These are phyloP conservation scores for Calephelis nemesis DNA, from an alignment of 1,140 invertebrate genomes.

Conservation along the genomic window DNA sequence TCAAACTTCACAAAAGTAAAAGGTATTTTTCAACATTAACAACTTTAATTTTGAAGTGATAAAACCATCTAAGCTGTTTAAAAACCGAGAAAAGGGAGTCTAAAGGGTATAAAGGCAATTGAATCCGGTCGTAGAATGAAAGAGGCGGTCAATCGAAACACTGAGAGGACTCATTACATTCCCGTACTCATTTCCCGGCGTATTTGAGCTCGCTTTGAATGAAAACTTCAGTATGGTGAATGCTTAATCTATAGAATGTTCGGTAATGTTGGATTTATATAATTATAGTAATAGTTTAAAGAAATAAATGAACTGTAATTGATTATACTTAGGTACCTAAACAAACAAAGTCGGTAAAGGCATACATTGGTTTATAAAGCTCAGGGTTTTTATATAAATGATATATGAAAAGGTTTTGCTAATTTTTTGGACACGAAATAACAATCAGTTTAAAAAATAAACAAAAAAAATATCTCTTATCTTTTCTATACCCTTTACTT, in stretches of 20 bases:
- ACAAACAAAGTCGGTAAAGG: no score
- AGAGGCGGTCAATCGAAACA: constrained; percentile 69
- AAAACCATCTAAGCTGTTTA: constrained; percentile 48
- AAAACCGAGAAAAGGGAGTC: constrained; percentile 52
- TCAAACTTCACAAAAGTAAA: constrained; percentile 6
- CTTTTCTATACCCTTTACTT: no score
- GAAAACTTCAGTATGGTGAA: constrained; percentile 1
- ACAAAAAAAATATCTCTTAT: no score
- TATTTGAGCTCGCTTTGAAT: constrained; percentile 23
- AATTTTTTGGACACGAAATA: no score
- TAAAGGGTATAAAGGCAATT: constrained; percentile 67
- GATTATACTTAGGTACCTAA: no score
- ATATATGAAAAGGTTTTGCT: no score
- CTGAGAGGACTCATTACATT: constrained; percentile 66
- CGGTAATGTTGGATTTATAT: neutral
- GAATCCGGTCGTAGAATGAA: constrained; percentile 55
- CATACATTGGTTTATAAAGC: no score
- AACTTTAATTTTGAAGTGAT: constrained; percentile 48
- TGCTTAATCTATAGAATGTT: constrained; percentile 14
- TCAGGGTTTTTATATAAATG: no score
- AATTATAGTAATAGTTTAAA: neutral
- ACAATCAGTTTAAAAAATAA: no score
- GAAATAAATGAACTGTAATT: neutral
- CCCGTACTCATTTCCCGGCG: constrained; percentile 32
- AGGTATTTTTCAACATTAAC: constrained; percentile 27